phyloP scores from a whole-genome alignment of 2,113 vertebrate genomes.

The Bufo bufo region DNA sequence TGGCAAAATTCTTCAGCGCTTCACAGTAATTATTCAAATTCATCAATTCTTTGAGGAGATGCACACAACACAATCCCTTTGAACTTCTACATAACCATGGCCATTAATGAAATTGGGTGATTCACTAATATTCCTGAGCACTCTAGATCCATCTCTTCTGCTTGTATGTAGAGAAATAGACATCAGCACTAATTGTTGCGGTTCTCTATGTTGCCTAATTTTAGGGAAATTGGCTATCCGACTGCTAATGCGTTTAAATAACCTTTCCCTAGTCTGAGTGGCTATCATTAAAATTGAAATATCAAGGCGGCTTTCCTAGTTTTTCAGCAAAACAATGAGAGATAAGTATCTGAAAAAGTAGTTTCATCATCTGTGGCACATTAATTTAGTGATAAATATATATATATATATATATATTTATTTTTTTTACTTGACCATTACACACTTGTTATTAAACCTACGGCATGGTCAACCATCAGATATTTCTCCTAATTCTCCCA shows the following conservation, averaged over 20 bases:
- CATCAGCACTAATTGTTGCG: conserved; percentile 19
- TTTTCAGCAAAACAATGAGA: not conserved
- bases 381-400: not conserved
- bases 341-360: not conserved
- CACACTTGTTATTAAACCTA: too few relatives aligned
- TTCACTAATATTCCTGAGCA: not conserved
- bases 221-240: conserved; percentile 21
- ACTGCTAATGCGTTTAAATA: conserved; percentile 22
- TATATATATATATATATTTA: too few relatives aligned
- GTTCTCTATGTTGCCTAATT: not conserved
- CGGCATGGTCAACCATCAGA: too few relatives aligned
- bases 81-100: conserved; percentile 19
- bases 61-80: conserved; percentile 6
- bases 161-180: not conserved
- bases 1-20: conserved; percentile 22
- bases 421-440: too few relatives aligned
- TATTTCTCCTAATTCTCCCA: too few relatives aligned
- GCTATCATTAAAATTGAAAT: conserved; percentile 28
- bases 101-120: conserved; percentile 32
- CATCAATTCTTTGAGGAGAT: conserved; percentile 42
- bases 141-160: not conserved
- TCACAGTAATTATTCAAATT: conserved; percentile 34
- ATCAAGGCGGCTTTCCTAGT: conserved; percentile 23
- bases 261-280: conserved; percentile 14
- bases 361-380: not conserved